Base-by-base conservation (phyloP, 2,888 invertebrate genomes). In the Galerucella pusilla region DNA sequence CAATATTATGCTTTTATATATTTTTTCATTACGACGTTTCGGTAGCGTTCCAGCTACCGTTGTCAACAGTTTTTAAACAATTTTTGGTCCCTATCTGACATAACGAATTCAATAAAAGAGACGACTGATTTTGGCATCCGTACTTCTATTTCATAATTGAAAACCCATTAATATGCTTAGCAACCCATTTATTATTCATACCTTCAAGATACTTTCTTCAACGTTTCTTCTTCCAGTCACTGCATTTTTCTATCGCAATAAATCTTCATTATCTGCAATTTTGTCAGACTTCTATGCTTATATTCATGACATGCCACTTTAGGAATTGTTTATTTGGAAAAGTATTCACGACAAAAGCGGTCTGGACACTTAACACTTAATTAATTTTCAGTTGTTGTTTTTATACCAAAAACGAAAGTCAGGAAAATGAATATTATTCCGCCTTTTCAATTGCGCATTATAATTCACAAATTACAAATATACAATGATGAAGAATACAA, bases 401-500 rank as follows among this genome's bases (percentile, higher is more conserved):
- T 16, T 16, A 57, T 20, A 16, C 16, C 20, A 16, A 57, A 20
- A 20, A 7, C 57, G 52, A 57, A 57, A 20, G 57, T n/a, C 52
- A n/a, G n/a, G 14, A 52, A 16, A 61, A 61, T 61, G 14, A 61
- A 35, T 35, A 61, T 14, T 61, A 35, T 61, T 61, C 61, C 16
- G 16, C 42, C 16, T 16, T 59, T n/a, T 42, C 20, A 59, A 68
- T 54, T 59, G 46, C 45, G 14, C 61, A 46, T 49, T 20, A 11
- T 45, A 42, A 69, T 69, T 61, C 49, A 14, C 61, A 61, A 59
- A 69, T 69, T 16, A 60, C 28, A 59, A 61, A 69, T 61, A 16
- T 42, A 59, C 46, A 61, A 69, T 61, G 16, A 67, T 54, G 12
- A 68, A 42, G 42, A 60, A 12, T 20, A 54, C 14, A 16, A 66